Percentiles rank a stretch among this genome's conserved stretches.
phyloP scores from a whole-genome alignment of 2,113 vertebrate species.

The Atherinomorus stipes region DNA sequence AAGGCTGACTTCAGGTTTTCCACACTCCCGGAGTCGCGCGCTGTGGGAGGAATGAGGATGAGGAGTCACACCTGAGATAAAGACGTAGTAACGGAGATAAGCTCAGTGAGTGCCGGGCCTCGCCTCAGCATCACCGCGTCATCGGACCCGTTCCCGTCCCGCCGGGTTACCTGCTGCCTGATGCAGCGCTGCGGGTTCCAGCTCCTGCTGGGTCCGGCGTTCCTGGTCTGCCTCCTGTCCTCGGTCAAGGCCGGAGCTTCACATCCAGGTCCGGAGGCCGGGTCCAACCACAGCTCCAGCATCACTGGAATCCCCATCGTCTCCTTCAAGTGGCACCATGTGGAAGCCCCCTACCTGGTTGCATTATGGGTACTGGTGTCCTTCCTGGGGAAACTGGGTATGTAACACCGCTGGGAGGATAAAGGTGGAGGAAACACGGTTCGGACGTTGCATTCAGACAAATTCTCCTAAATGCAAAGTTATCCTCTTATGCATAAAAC shows the following conservation, averaged over 20 bases:
- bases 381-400: constrained; percentile 91
- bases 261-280: not conserved
- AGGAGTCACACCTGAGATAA: constrained; percentile 6
- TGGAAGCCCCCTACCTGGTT: constrained; percentile 87
- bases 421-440: not conserved
- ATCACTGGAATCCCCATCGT: constrained; percentile 82
- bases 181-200: constrained; percentile 50
- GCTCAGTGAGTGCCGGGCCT: not conserved
- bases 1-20: constrained; percentile 40
- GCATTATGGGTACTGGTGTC: constrained; percentile 90
- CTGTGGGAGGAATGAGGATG: constrained; percentile 25
- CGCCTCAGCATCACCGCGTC: too few species aligned
- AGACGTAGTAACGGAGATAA: not conserved
- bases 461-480: not conserved
- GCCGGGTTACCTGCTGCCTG: not conserved
- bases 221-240: constrained; percentile 42
- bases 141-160: not conserved
- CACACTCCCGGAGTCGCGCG: constrained; percentile 16
- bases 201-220: constrained; percentile 15
- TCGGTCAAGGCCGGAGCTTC: not conserved
- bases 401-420: constrained; percentile 37
- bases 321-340: constrained; percentile 89
- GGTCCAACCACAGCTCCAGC: constrained; percentile 10
- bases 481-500: too few species aligned
- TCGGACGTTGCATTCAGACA: not conserved